Evolutionary conservation across 2,797 vertebrate species (phyloP), one percentile per base, ranked within the genome.

Genomic region (Crotalus adamanteus): DNA sequence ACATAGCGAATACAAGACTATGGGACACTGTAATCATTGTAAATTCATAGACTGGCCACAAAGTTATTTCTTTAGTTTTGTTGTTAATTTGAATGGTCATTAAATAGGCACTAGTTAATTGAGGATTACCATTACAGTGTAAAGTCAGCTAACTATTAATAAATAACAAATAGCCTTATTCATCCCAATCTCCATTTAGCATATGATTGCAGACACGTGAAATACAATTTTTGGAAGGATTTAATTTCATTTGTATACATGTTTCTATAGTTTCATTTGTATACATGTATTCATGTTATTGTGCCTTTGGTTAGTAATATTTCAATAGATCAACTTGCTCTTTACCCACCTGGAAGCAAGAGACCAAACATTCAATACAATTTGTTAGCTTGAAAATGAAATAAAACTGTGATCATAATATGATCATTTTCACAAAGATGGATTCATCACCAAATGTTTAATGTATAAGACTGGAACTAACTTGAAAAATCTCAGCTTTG

Each of bases 401-500:
- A 78, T 78, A 78, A 78, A 90, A 91, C 88, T 13, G 94, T 13
- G 28, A 87, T 87, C 59, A 53, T 37, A 60, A 59, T 63, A 89
- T 13, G 53, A 92, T 56, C 26, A 0, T 55, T 53, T 55, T 60
- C 55, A 3, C 20, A 69, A 94, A 25, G n/a, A 93, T 90, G 73
- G 16, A 78, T 2, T 91, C 85, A 93, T 92, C 88, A 65, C 91
- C 31, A 22, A 95, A 53, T 13, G 42, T 73, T 20, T 91, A 55
- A 88, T 53, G 8, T 53, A 95, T 65, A 89, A 95, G 92, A 14
- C 3, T 6, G 55, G 53, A 94, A 91, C 89, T 96, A 94, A 90
- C 88, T 92, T 90, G 91, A 93, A 91, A 93, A 56, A 6, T 47
- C 56, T 90, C 42, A 60, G 26, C 93, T 94, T 59, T n/a, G 94